Evolutionary conservation across 2,113 vertebrate genomes (phyloP), one percentile per base, ranked within the genome.

Genomic region (Aegithalos caudatus): DNA sequence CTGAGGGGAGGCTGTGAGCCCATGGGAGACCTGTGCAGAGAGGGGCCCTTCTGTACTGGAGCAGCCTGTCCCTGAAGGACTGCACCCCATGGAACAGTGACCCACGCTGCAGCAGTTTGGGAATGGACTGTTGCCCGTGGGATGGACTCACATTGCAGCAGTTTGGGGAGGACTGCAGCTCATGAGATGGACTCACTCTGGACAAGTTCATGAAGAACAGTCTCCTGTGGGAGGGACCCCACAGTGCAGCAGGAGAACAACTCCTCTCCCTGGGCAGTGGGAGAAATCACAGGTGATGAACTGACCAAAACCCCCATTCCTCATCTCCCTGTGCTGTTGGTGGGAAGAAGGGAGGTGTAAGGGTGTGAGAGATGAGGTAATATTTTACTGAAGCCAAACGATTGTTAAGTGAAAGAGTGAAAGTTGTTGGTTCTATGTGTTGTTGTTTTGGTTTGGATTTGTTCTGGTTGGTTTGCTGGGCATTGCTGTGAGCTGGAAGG

Each of bases 131-230:
- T 0, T 53, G 38, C 14, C 22, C 1, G 0, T 53, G 47, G 23
- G 19, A 73, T 12, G 48, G n/a, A 64, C 10, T 47, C 45, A 50
- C 4, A 4, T 4, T 19, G 54, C 29, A 67, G n/a, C 40, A 58
- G 11, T 58, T 4, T 69, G 35, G 23, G 19, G 44, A 81, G 23
- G 53, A 22, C 24, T 69, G 29, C 25, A 42, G 37, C 35, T 70
- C 1, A 0, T 50, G 44, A 50, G 14, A 60, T 8, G 6, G 29
- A 70, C 29, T n/a, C 51, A 76, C 0, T 0, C 2, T 58, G 51
- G 42, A 57, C 35, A 58, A 42, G 42, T 11, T 35, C 0, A 0
- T 50, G 53, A 65, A 67, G 42, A 66, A 42, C 1, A 1, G 4
- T 14, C 6, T 76, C 44, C 44, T 48, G 37, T 37, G 25, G 25